These are phyloP conservation scores for Drosophila diplacantha DNA, from an alignment of 2,888 invertebrate genomes.

Conservation along the genomic window DNA sequence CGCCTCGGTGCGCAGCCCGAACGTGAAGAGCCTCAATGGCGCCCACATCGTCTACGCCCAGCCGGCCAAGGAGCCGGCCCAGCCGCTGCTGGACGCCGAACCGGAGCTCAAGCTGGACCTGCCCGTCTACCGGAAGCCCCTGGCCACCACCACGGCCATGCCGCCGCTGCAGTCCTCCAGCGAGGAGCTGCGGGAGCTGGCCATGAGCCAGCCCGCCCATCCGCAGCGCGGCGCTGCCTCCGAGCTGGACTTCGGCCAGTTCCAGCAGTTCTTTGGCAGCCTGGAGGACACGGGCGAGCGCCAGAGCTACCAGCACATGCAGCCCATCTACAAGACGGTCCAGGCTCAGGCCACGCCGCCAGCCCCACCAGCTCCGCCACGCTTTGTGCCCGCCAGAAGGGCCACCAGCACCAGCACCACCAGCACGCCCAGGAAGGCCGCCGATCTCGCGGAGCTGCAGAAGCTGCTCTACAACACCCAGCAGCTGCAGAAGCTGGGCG, in stretches of 20 bases:
- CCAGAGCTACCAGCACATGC: conserved; percentile 65
- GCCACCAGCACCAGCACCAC: background rate
- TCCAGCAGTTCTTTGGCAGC: conserved; percentile 62
- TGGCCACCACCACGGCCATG: background rate
- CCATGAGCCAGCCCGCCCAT: conserved; percentile 56
- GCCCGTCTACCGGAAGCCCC: conserved; percentile 49
- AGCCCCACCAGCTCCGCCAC: conserved; percentile 17
- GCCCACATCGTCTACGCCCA: conserved; percentile 69
- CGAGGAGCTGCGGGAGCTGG: conserved; percentile 69
- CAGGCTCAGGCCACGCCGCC: conserved; percentile 27
- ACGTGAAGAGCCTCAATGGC: conserved; percentile 62
- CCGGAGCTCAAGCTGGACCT: conserved; percentile 53
- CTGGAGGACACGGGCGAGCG: conserved; percentile 61
- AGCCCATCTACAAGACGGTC: conserved; percentile 70
- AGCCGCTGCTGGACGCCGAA: background rate
- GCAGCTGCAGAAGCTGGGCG: conserved; percentile 72
- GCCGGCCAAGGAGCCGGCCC: conserved; percentile 32
- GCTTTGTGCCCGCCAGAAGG: conserved; percentile 27
- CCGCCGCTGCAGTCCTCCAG: conserved; percentile 53
- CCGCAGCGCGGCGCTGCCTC: conserved; percentile 25
- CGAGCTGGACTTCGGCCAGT: conserved; percentile 50
- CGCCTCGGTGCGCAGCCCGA: conserved; percentile 66
- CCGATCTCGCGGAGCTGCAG: conserved; percentile 79
- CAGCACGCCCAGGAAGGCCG: conserved; percentile 59
- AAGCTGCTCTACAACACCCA: conserved; percentile 78